phyloP scores from a whole-genome alignment of 1,140 invertebrate genomes.

The Leptoteleia sp. region DNA sequence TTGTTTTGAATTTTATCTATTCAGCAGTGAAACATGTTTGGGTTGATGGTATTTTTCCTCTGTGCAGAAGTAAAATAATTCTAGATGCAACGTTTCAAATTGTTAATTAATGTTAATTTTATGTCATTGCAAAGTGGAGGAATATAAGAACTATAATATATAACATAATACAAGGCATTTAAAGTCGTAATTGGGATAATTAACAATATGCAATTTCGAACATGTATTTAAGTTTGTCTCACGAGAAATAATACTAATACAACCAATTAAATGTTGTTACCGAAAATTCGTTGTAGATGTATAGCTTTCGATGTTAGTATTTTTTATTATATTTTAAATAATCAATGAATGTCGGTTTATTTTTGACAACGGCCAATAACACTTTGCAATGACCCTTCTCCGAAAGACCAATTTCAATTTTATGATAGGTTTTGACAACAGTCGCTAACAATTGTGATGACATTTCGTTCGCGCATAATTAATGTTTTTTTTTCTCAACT shows the following conservation, averaged over 20 bases:
- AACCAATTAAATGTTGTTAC: too few species aligned
- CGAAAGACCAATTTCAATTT: slow-evolving; percentile 2
- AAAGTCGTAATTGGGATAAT: slow-evolving; percentile 21
- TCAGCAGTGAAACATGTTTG: too few species aligned
- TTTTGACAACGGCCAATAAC: background rate
- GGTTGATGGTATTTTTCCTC: too few species aligned
- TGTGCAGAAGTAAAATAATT: too few species aligned
- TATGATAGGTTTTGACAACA: slow-evolving; percentile 14
- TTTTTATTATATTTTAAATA: too few species aligned
- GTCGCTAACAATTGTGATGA: slow-evolving; percentile 23
- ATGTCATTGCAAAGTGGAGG: slow-evolving; percentile 17
- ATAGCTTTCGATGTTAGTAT: too few species aligned
- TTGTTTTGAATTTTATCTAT: too few species aligned
- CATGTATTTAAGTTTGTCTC: slow-evolving; percentile 3
- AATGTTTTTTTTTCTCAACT: slow-evolving; percentile 8
- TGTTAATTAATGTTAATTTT: slow-evolving; percentile 46
- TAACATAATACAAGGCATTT: slow-evolving; percentile 30
- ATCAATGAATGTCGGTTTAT: slow-evolving; percentile 8
- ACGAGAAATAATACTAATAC: too few species aligned
- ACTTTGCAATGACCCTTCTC: slow-evolving; percentile 17
- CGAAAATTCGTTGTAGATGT: too few species aligned
- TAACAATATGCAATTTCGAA: slow-evolving; percentile 25
- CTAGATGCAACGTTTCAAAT: slow-evolving; percentile 11
- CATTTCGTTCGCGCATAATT: slow-evolving; percentile 31
- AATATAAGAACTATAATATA: slow-evolving; percentile 15